Evolutionary conservation across 2,113 vertebrate species (phyloP).

Genomic region (Notarius lentiginosus): DNA sequence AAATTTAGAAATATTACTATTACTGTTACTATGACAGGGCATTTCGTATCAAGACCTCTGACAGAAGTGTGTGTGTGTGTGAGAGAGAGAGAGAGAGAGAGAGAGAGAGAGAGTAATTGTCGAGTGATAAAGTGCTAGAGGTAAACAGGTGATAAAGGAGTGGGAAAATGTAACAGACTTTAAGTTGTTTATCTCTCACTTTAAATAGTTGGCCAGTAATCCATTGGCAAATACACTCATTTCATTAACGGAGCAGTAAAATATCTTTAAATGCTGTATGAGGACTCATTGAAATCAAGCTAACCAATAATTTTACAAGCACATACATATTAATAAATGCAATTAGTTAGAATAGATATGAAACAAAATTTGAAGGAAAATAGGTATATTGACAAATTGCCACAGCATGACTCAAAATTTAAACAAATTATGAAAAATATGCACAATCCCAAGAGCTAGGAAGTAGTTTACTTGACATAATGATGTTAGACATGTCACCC

Average conservation of each 20-base stretch:
- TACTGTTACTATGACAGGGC: too few relatives aligned
- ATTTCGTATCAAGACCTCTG: neutral
- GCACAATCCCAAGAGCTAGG: neutral
- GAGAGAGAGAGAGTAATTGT: neutral
- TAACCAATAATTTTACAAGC: too few relatives aligned
- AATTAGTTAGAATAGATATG: neutral
- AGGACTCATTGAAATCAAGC: too few relatives aligned
- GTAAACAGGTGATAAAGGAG: neutral
- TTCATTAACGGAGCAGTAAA: neutral
- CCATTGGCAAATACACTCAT: neutral
- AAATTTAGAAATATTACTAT: neutral
- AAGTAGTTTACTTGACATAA: neutral
- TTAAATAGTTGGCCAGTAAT: neutral
- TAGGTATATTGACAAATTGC: neutral
- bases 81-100: too few relatives aligned
- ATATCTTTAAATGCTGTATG: too few relatives aligned
- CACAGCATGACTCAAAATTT: neutral
- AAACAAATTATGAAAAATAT: neutral
- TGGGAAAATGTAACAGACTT: neutral
- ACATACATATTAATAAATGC: neutral
- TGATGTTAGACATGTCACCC: too few relatives aligned
- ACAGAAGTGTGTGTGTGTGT: neutral
- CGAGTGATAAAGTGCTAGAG: neutral
- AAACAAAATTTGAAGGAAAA: neutral
- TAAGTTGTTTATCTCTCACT: neutral